Evolutionary conservation across 2,113 vertebrate species (phyloP), one percentile per base, ranked within the genome.

Genomic region (Arothron firmamentum): DNA sequence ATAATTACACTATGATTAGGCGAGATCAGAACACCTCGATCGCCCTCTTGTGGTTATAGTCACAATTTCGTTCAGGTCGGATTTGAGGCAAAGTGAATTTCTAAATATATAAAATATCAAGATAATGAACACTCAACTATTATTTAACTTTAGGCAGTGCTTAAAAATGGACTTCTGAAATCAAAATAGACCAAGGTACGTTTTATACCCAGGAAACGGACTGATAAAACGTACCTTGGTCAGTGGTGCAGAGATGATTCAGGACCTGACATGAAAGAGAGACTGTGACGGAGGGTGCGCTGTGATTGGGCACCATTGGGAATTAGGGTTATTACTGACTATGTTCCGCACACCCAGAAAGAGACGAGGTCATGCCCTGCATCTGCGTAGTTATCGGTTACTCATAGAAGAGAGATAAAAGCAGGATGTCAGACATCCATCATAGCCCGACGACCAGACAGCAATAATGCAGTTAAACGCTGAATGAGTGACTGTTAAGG

Each of bases 291-390:
- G 16, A 28, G 38, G 65, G 41, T 62, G 5, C 42, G 28, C 54
- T 55, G 50, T 62, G 55, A 75, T 68, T 20, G 66, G 28, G 38
- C 23, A 42, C 69, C 71, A 70, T n/a, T 25, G 21, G 56, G 56
- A 70, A 80, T 82, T 63, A 41, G 1, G 15, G 13, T 34, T 52
- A 79, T 74, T 51, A 59, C 25, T 56, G 61, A 62, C 56, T 66
- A 42, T n/a, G 31, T 41, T 46, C 48, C 58, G 50, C 51, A 52
- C 25, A 46, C 15, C 17, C 47, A 58, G 53, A 42, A 55, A 50
- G 43, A 50, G 62, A 47, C 25, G 21, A 55, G 70, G 70, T 72
- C 53, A 59, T 45, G 62, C 23, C 53, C 45, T 2, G 10, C 45
- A 59, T 67, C 47, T 70, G 42, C 15, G 23, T 31, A 51, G 11